Evolutionary conservation across 2,797 vertebrate genomes (phyloP).

Genomic region (Remorina albescens): DNA sequence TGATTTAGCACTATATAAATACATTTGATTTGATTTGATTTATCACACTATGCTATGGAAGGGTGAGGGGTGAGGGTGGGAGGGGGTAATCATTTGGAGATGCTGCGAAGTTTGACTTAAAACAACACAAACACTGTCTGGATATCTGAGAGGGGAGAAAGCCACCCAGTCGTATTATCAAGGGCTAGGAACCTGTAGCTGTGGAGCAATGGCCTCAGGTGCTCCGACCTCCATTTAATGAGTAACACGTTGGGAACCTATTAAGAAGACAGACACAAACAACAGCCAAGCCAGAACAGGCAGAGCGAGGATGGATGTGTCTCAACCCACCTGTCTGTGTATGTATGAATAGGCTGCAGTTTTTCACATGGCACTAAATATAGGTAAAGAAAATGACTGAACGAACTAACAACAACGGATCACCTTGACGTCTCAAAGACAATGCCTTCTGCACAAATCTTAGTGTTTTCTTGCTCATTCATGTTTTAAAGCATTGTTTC

Average conservation of each 20-base stretch:
- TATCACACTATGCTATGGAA: too few species aligned
- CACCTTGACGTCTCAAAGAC: conserved; percentile 45
- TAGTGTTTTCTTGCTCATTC: conserved; percentile 23
- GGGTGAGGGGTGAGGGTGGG: too few species aligned
- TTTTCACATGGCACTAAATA: conserved; percentile 19
- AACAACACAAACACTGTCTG: conserved; percentile 22
- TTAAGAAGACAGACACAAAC: conserved; percentile 58
- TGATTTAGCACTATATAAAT: too few species aligned
- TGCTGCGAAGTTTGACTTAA: neutral
- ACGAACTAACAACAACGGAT: conserved; percentile 43
- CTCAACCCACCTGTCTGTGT: conserved; percentile 22
- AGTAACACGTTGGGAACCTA: conserved; percentile 50
- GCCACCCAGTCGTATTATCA: conserved; percentile 26
- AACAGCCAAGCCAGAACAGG: conserved; percentile 32
- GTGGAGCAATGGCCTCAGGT: conserved; percentile 50
- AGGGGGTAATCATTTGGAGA: neutral
- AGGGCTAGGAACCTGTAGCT: conserved; percentile 29
- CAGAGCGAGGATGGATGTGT: conserved; percentile 23
- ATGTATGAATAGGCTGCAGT: conserved; percentile 14
- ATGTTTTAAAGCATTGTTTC: conserved; percentile 29
- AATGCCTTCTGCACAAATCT: conserved; percentile 31
- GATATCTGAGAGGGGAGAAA: conserved; percentile 8
- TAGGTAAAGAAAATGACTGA: conserved; percentile 31
- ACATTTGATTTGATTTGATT: too few species aligned
- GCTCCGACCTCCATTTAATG: conserved; percentile 34